These are phyloP conservation scores for Pristionchus japonicus DNA, from an alignment of 2,888 invertebrate genomes.

Conservation along the genomic window DNA sequence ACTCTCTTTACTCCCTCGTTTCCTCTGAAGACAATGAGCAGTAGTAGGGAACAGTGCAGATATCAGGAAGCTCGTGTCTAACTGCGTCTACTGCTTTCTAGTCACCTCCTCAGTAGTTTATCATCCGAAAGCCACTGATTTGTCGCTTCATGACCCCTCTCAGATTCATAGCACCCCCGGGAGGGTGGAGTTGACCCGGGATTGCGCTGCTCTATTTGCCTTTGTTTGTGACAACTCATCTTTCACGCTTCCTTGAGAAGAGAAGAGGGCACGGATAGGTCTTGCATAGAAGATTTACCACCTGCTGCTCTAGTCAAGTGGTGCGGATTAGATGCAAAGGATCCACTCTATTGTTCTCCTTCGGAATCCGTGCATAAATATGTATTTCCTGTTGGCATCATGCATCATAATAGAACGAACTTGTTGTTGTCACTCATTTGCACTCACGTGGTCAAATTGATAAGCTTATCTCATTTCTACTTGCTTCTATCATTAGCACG, in stretches of 20 bases:
- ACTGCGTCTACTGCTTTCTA: too few relatives aligned
- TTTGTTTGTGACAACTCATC: conserved; percentile 43
- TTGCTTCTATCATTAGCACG: not conserved
- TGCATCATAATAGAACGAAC: not conserved
- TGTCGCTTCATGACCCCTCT: not conserved
- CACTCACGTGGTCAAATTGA: not conserved
- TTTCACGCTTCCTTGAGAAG: conserved; percentile 37
- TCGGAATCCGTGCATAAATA: too few relatives aligned
- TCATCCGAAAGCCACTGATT: not conserved
- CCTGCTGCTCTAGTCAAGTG: not conserved
- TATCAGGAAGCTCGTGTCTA: not conserved
- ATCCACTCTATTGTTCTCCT: not conserved
- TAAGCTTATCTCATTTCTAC: not conserved
- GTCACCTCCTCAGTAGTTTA: too few relatives aligned
- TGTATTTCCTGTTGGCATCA: not conserved
- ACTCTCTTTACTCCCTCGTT: not conserved
- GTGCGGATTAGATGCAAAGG: not conserved
- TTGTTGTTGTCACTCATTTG: not conserved
- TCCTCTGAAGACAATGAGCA: not conserved
- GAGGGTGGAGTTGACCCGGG: not conserved
- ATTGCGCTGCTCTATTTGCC: not conserved
- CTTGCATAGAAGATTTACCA: not conserved
- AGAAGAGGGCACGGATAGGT: not conserved
- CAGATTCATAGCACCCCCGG: not conserved
- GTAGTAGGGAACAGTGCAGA: not conserved